Evolutionary conservation across 2,888 invertebrate species (phyloP), one percentile per base, ranked within the genome.

Genomic region (Pardosa pseudoannulata): DNA sequence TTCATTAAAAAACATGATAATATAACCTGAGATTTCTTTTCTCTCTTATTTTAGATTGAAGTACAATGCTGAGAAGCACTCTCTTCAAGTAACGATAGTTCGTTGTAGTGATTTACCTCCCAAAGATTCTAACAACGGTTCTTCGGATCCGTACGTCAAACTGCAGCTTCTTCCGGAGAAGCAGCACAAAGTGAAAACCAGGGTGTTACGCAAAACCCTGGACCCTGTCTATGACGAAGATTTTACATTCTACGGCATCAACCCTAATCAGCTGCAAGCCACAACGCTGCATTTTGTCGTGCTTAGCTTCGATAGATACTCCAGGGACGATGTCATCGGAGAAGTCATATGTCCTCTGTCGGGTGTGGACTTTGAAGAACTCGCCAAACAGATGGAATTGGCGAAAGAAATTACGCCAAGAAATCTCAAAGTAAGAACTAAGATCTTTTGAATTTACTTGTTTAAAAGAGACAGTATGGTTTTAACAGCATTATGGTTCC

Each of bases 171-270:
- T 99, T 89, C 99, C 99, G 0, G 99, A 99, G 91, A 98, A 98
- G 92, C 97, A 97, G 91, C 98, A 98, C 91, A 97, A 98, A 92
- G 98, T 98, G 79, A 98, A 98, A 93, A 98, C 98, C 87, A 94
- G 98, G 82, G 98, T 99, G 9, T 94, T 99, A 50, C 95, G 98
- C 89, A 98, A 98, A 92, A 98, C 99, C 67, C 94, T 96, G 76
- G 97, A 97, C 92, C 99, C 99, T 0, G 95, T 97, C 0, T 99
- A 98, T 92, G 98, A 99, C 91, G 99, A 99, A 92, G 98, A 98
- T 92, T 99, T 99, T 92, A 99, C 98, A 0, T 99, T 99, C 94
- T 99, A 98, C 91, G 98, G 98, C 79, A 94, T 97, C 90, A 95
- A 95, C 72, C 94, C 95, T 89, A 95, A 95, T 91, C 97, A 98